Evolutionary conservation across 1,140 invertebrate species (phyloP), one percentile per base, ranked within the genome.

Genomic region (Hylyphantes graminicola): DNA sequence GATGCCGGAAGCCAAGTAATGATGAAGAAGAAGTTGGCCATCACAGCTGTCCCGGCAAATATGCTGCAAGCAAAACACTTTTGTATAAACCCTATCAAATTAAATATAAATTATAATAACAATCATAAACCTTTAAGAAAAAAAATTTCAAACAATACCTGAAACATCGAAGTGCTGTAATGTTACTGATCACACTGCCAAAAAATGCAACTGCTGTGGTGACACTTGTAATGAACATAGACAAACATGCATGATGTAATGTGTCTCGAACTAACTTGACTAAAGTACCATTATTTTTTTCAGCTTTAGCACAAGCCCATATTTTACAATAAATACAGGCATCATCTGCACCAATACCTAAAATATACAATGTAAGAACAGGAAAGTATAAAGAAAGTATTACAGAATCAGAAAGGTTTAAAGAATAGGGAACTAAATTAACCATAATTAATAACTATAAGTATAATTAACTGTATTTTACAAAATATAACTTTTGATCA

Each of bases 161-260:
- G 90, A 98, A 98, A 91, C 97, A 98, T 87, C 94, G 93, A 65
- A 98, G 95, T 65, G 97, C 96, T 17, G 96, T 97, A 87, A 98
- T 96, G 87, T 95, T 94, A 89, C 95, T 97, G 70, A 96, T 92
- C 89, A 94, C 94, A 8, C 96, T 97, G 55, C 96, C 94, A 90
- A 94, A 96, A 91, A 98, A 97, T 76, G 97, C 96, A 86, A 95
- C 94, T 7, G 96, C 93, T 53, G 97, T 98, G n/a, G 97, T 98
- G 57, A 97, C 90, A 21, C 96, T 96, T 4, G 97, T 98, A 7
- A 98, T 94, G 89, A 98, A 94, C 92, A 98, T 96, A 13, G 96
- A 95, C 0, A 95, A 90, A 68, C 95, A 92, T 15, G 96, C 94
- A 91, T 98, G 96, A 87, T 93, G 92, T 87, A 98, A 92, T n/a